A percentile compares a stretch with the other conserved stretches of the same genome.
Conservation (phyloP, 1,140 invertebrate genomes). For the Drosophila kohkoa region DNA sequence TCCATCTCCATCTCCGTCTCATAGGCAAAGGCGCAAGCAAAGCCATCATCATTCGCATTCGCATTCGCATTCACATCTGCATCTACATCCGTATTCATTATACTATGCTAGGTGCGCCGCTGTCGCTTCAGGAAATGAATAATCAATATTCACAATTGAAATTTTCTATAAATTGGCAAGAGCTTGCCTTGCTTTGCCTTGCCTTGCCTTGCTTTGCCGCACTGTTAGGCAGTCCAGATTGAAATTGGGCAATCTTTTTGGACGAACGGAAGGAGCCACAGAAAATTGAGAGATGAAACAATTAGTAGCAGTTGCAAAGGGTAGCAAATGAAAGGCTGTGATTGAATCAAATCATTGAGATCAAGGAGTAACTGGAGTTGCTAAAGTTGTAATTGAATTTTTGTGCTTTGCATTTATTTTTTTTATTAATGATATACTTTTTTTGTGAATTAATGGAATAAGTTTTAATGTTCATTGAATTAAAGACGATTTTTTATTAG, state of each 20-base stretch:
- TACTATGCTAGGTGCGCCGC: conserved; percentile 55
- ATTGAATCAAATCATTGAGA: neutral
- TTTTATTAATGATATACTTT: too few species aligned
- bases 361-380: neutral
- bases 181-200: conserved; percentile 16
- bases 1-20: conserved; percentile 2
- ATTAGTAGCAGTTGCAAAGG: neutral
- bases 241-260: conserved; percentile 11
- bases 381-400: neutral
- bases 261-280: neutral
- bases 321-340: neutral
- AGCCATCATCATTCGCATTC: conserved; percentile 32
- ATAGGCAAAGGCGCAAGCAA: conserved; percentile 28
- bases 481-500: too few species aligned
- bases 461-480: too few species aligned
- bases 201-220: neutral
- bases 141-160: conserved; percentile 81
- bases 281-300: neutral
- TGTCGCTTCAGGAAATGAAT: conserved; percentile 67
- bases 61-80: conserved; percentile 14
- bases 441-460: too few species aligned
- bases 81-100: conserved; percentile 20
- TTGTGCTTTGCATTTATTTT: neutral
- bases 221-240: conserved; percentile 6
- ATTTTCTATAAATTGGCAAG: conserved; percentile 78